Percentiles rank a stretch among this genome's conserved stretches.
phyloP scores from a whole-genome alignment of 1,140 invertebrate genomes.

The Steinernema khuongi region DNA sequence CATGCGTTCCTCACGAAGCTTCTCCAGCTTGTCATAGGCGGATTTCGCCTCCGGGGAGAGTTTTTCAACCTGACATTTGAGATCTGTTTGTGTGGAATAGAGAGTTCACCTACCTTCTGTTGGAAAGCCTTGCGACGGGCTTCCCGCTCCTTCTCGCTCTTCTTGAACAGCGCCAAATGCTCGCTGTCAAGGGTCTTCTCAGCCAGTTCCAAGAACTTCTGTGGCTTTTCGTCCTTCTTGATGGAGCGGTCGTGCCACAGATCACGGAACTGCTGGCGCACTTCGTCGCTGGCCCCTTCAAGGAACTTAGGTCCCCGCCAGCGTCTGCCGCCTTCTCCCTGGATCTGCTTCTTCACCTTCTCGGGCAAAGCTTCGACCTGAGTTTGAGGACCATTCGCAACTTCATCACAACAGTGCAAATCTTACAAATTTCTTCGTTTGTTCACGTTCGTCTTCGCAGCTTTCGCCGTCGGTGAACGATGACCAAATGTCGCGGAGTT shows the following conservation, averaged over 20 bases:
- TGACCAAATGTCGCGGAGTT: not conserved
- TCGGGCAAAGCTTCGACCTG: not conserved
- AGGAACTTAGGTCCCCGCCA: not conserved
- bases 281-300: not conserved
- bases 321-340: not conserved
- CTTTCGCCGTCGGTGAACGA: not conserved
- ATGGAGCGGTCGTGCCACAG: slow-evolving; percentile 1
- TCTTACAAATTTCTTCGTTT: slow-evolving; percentile 8
- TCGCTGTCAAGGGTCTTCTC: not conserved
- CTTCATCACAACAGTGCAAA: not conserved
- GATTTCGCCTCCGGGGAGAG: slow-evolving; percentile 45
- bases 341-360: slow-evolving; percentile 4
- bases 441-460: slow-evolving; percentile 7
- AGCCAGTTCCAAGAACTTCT: not conserved
- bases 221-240: not conserved
- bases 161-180: not conserved
- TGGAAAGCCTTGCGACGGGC: not conserved
- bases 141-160: slow-evolving; percentile 3
- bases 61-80: not conserved
- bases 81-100: too few relatives aligned
- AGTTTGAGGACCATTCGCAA: not conserved
- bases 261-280: slow-evolving; percentile 3
- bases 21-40: slow-evolving; percentile 53
- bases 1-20: slow-evolving; percentile 30
- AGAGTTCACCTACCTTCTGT: not conserved